Conservation (phyloP, 1,140 invertebrate species). For the Bombus confusus region DNA sequence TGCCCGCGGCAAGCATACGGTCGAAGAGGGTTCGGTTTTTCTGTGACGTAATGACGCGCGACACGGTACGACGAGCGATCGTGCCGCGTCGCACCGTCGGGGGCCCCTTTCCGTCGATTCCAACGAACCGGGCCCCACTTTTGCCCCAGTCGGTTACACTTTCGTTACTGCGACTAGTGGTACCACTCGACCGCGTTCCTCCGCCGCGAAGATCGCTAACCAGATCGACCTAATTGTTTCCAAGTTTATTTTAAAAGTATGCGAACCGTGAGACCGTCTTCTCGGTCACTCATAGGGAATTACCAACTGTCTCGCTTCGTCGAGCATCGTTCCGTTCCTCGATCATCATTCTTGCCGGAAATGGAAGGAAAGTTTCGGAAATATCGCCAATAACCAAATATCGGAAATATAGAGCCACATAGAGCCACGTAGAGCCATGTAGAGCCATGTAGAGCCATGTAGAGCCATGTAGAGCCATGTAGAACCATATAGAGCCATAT, state of each 20-base stretch:
- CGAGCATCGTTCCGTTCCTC: not conserved
- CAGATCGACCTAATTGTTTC: slow-evolving; percentile 50
- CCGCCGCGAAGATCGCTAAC: slow-evolving; percentile 55
- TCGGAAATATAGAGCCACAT: no score
- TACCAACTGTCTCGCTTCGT: no score
- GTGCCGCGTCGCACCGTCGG: slow-evolving; percentile 14
- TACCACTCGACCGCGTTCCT: slow-evolving; percentile 72
- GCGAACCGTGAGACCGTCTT: slow-evolving; percentile 40
- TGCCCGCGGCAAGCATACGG: not conserved
- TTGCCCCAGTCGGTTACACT: slow-evolving; percentile 73
- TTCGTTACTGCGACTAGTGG: slow-evolving; percentile 77
- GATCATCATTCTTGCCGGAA: not conserved
- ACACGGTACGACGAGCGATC: not conserved
- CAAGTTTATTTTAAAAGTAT: slow-evolving; percentile 48
- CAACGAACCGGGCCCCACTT: slow-evolving; percentile 55
- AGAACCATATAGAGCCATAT: no score
- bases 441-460: no score
- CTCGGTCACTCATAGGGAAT: not conserved
- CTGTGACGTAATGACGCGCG: not conserved
- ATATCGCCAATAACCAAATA: no score
- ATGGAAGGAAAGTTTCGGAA: not conserved
- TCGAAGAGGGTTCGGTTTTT: not conserved
- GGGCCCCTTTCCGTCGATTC: slow-evolving; percentile 20
- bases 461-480: no score
- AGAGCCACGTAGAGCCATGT: no score